These are phyloP conservation scores for Ptychodera flava DNA, from an alignment of 35 echinoderm and acorn worm species.

Conservation along the genomic window DNA sequence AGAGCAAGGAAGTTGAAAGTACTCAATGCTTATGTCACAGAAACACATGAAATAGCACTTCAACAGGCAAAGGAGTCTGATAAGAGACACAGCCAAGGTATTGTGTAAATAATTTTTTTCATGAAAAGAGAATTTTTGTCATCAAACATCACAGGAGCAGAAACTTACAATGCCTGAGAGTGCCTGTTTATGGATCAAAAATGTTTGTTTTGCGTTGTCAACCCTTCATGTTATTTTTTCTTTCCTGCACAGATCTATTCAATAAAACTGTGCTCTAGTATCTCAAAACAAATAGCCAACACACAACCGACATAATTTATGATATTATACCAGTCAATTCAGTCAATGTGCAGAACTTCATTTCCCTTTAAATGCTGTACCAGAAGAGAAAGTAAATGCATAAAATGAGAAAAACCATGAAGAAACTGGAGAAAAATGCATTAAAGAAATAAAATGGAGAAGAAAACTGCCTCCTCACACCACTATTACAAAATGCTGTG, in stretches of 20 bases:
- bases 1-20: constrained; percentile 25
- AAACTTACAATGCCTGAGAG: too few species aligned
- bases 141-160: background rate
- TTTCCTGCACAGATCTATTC: background rate
- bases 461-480: too few species aligned
- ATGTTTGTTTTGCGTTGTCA: background rate
- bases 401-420: too few species aligned
- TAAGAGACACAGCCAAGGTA: constrained; percentile 39
- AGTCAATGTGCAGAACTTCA: too few species aligned
- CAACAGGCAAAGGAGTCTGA: constrained; percentile 32
- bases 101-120: background rate
- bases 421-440: too few species aligned
- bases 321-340: too few species aligned
- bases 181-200: background rate
- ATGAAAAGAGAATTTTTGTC: background rate
- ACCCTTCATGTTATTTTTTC: background rate
- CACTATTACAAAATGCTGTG: too few species aligned
- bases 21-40: constrained; percentile 66
- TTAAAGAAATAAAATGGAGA: too few species aligned
- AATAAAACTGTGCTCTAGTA: background rate
- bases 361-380: too few species aligned
- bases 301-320: too few species aligned
- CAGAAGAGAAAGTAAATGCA: too few species aligned
- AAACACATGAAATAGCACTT: constrained; percentile 34
- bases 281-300: too few species aligned